Conservation (phyloP, 2,797 vertebrate genomes). For the Enteromius treurensis region DNA sequence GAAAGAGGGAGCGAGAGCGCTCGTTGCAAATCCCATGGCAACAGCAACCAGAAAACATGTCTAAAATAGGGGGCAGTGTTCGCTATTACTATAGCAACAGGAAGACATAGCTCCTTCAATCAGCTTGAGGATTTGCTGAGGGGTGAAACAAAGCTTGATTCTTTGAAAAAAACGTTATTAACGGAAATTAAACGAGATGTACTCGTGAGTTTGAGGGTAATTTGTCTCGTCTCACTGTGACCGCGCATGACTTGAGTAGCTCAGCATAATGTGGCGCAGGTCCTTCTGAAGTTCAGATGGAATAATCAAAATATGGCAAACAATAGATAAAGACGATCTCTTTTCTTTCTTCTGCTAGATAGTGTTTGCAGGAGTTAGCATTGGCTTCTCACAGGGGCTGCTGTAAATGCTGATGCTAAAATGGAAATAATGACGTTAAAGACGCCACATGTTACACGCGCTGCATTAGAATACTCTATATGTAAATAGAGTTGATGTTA, state of each 20-base stretch:
- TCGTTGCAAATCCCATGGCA: conserved; percentile 87
- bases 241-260: conserved; percentile 41
- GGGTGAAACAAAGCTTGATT: conserved; percentile 74
- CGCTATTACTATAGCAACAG: conserved; percentile 88
- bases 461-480: not conserved
- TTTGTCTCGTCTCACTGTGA: conserved; percentile 44
- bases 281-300: not conserved
- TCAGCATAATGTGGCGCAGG: conserved; percentile 1
- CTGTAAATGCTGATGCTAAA: conserved; percentile 12
- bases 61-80: conserved; percentile 89
- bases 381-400: not conserved
- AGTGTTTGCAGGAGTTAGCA: conserved; percentile 9
- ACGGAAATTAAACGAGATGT: conserved; percentile 60
- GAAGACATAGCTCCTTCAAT: conserved; percentile 76
- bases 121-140: conserved; percentile 78
- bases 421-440: conserved; percentile 22
- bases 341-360: not conserved
- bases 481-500: conserved; percentile 14
- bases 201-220: conserved; percentile 50
- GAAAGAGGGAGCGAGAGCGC: conserved; percentile 66
- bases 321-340: not conserved
- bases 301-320: not conserved
- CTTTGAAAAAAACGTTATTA: conserved; percentile 66
- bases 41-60: conserved; percentile 86
- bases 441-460: conserved; percentile 42